phyloP scores from a whole-genome alignment of 2,888 invertebrate genomes.

The Chrysolina haemoptera region DNA sequence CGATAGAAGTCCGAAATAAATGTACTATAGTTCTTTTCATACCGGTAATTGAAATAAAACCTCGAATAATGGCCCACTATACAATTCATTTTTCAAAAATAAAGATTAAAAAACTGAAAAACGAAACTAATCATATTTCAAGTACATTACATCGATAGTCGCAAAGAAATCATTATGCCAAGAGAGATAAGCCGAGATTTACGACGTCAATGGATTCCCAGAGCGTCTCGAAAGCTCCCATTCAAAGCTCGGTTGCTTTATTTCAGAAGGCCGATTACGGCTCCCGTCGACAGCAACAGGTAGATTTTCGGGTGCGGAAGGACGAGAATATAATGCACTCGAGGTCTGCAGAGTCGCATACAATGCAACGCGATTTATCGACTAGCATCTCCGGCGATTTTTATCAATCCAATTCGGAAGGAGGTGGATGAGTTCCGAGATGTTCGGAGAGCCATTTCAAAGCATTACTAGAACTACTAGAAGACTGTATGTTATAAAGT shows the following conservation, averaged over 20 bases:
- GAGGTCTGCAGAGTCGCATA: neutral
- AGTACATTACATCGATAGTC: neutral
- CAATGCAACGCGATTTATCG: constrained; percentile 9
- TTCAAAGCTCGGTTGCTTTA: constrained; percentile 14
- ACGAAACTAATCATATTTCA: too few relatives aligned
- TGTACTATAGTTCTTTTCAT: too few relatives aligned
- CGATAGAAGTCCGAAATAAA: too few relatives aligned
- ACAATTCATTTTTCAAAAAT: too few relatives aligned
- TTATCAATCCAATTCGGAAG: neutral
- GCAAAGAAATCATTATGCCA: neutral
- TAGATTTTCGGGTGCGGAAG: constrained; percentile 26
- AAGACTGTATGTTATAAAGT: too few relatives aligned
- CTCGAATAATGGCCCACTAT: too few relatives aligned
- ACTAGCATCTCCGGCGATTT: neutral
- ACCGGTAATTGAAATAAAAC: too few relatives aligned
- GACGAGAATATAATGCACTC: constrained; percentile 6
- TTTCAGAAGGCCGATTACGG: constrained; percentile 32
- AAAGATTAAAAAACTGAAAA: too few relatives aligned
- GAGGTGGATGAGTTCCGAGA: neutral
- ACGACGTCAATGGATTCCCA: neutral
- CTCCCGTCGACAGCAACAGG: constrained; percentile 36
- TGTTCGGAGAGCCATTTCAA: neutral
- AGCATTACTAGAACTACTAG: too few relatives aligned
- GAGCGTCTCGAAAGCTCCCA: constrained; percentile 7
- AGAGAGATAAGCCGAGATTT: neutral